These are phyloP conservation scores for Platygyra sinensis DNA, from an alignment of 64 coral and sea anemone species.

Conservation along the genomic window DNA sequence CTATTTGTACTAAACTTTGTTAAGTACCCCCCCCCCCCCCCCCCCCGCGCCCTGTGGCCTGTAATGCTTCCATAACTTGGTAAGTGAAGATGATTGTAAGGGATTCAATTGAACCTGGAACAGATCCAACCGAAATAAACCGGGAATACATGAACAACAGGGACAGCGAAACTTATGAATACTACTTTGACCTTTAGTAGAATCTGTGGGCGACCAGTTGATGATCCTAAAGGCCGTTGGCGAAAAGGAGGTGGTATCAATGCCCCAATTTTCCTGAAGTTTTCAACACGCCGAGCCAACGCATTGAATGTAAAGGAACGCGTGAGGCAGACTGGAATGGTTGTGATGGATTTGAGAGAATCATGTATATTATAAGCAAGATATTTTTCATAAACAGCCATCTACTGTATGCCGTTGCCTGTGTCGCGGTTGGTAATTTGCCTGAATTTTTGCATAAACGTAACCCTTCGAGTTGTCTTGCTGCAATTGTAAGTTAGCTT, in stretches of 20 bases:
- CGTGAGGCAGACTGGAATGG: no score
- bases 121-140: no score
- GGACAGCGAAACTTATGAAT: neutral
- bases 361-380: neutral
- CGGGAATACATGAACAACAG: neutral
- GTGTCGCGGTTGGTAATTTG: neutral
- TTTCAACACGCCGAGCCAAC: neutral
- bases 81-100: no score
- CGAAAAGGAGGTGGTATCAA: slow-evolving; percentile 22
- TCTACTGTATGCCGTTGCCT: slow-evolving; percentile 16
- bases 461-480: neutral
- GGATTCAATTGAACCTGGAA: no score
- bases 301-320: neutral
- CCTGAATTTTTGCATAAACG: neutral
- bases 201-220: neutral
- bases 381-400: slow-evolving; percentile 20
- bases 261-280: slow-evolving; percentile 15
- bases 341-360: no score
- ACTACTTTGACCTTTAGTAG: slow-evolving; percentile 19
- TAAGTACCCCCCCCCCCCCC: no score
- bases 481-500: no score
- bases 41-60: no score
- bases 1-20: no score
- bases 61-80: neutral
- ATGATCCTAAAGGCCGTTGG: slow-evolving; percentile 33